Percentiles rank a stretch among this genome's conserved stretches.
These are phyloP conservation scores for Drosophila maculinotata DNA, from an alignment of 2,888 invertebrate genomes.

Conservation along the genomic window DNA sequence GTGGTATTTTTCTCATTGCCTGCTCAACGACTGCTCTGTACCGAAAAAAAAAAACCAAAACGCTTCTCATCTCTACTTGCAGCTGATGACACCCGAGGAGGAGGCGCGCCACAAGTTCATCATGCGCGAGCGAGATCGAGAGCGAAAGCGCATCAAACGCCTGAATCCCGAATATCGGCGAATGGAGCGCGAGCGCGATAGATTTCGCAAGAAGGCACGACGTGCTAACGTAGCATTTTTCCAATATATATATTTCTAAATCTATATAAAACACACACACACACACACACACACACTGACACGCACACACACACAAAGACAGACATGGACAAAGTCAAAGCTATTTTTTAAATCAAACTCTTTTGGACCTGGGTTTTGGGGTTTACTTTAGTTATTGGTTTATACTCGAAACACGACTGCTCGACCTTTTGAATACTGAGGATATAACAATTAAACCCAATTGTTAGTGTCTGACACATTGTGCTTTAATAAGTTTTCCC, in stretches of 20 bases:
- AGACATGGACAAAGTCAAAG: constrained; percentile 5
- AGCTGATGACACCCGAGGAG: constrained; percentile 81
- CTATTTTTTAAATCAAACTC: constrained; percentile 22
- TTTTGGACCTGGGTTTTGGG: constrained; percentile 19
- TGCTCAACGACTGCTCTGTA: constrained; percentile 18
- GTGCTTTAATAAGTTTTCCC: constrained; percentile 57
- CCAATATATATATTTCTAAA: constrained; percentile 70
- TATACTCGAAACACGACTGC: constrained; percentile 23
- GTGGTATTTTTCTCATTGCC: constrained; percentile 13
- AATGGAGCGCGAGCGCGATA: constrained; percentile 80
- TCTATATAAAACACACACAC: constrained; percentile 35
- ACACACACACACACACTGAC: constrained; percentile 14
- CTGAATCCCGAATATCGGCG: constrained; percentile 79
- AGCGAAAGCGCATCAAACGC: constrained; percentile 79
- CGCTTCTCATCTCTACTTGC: constrained; percentile 80
- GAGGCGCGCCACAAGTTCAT: constrained; percentile 80
- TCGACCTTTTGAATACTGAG: constrained; percentile 29
- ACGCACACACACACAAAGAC: constrained; percentile 23
- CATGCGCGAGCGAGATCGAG: constrained; percentile 81
- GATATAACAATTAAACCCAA: constrained; percentile 42
- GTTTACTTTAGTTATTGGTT: constrained; percentile 1
- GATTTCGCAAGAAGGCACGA: constrained; percentile 82
- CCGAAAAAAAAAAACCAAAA: constrained; percentile 25
- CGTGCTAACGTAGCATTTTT: constrained; percentile 80
- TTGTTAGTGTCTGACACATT: constrained; percentile 43